Conservation (phyloP, 1,140 invertebrate species). For the Papilio glaucus region DNA sequence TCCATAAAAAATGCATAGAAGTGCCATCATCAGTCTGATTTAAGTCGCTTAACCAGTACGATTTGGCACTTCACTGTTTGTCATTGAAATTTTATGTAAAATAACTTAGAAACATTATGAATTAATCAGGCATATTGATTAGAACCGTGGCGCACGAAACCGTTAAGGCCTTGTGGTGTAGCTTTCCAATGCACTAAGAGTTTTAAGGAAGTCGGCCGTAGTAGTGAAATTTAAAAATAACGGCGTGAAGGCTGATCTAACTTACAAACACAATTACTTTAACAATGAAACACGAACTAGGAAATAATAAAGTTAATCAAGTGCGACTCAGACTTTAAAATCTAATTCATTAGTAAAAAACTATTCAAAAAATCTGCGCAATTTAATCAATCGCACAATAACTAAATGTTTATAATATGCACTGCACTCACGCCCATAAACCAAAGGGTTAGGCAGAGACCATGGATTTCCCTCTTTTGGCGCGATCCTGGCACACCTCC, state of each 20-base stretch:
- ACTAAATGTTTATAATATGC: too few relatives aligned
- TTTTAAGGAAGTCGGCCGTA: constrained; percentile 6
- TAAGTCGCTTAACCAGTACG: too few relatives aligned
- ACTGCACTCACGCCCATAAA: too few relatives aligned
- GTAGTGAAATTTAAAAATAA: constrained; percentile 31
- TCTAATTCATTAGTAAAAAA: not conserved
- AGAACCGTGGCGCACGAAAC: not conserved
- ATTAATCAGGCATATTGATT: constrained; percentile 6
- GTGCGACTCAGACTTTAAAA: not conserved
- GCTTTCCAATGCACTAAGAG: constrained; percentile 9
- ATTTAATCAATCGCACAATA: not conserved
- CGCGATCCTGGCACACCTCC: too few relatives aligned
- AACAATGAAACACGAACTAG: constrained; percentile 25
- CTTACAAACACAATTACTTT: not conserved
- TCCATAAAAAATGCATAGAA: too few relatives aligned
- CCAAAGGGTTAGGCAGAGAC: too few relatives aligned
- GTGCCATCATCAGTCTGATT: too few relatives aligned
- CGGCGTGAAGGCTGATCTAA: constrained; percentile 19
- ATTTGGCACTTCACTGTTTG: too few relatives aligned
- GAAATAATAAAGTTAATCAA: constrained; percentile 24
- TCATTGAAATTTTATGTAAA: not conserved
- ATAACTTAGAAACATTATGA: not conserved
- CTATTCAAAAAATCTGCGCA: not conserved
- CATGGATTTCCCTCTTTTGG: too few relatives aligned
- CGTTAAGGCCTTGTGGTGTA: constrained; percentile 11